Evolutionary conservation across 1,140 invertebrate species (phyloP).

Genomic region (Trichonephila clavipes): DNA sequence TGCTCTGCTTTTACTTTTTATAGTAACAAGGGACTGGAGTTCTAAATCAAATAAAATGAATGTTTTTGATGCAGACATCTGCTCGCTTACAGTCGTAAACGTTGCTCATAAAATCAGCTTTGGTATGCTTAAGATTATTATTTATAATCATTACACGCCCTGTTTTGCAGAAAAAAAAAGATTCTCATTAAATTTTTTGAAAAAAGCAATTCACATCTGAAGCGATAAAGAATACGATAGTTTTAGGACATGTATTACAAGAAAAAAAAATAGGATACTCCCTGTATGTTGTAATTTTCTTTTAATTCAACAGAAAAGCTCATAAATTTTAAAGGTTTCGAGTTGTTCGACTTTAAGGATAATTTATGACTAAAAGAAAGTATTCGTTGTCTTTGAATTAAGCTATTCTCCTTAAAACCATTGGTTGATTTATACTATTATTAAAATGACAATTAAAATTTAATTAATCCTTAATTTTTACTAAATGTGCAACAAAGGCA

Average conservation of each 20-base stretch:
- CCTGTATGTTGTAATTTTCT: neutral
- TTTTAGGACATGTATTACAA: neutral
- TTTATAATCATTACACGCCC: neutral
- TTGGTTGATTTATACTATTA: neutral
- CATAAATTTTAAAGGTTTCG: neutral
- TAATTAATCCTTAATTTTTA: neutral
- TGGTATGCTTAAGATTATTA: conserved; percentile 33
- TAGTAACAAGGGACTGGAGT: neutral
- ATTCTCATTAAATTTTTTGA: conserved; percentile 15
- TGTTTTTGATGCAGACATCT: neutral
- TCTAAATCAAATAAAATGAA: conserved; percentile 44
- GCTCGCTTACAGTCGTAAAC: conserved; percentile 18
- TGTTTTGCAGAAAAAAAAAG: neutral
- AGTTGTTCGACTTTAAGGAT: neutral
- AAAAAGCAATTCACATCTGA: neutral
- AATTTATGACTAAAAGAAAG: conserved; percentile 19
- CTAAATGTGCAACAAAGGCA: neutral
- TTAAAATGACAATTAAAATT: neutral
- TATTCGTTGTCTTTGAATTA: neutral
- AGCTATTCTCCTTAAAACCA: neutral
- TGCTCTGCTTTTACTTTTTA: neutral
- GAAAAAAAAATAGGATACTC: neutral
- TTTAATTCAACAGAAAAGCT: neutral
- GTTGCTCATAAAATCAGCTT: neutral
- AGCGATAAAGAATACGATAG: conserved; percentile 25